These are phyloP conservation scores for Oceanodroma leucorhoa DNA, from an alignment of 2,797 vertebrate genomes.

Conservation along the genomic window DNA sequence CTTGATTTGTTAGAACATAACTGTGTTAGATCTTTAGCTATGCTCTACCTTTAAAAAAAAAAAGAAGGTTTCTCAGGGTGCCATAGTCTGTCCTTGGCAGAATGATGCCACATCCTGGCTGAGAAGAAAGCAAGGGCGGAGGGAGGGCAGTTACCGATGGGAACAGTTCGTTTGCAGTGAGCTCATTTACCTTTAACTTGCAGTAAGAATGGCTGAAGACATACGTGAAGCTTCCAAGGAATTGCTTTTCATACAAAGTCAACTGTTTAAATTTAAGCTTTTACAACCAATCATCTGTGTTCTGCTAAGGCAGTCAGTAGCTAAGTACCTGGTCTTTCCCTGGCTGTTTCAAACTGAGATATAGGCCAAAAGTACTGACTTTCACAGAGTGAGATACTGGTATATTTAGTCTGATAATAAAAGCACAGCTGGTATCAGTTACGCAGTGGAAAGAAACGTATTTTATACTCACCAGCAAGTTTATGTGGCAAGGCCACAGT, in stretches of 20 bases:
- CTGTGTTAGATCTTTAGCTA: background rate
- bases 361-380: background rate
- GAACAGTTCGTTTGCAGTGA: background rate
- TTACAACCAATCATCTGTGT: background rate
- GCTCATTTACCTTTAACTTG: background rate
- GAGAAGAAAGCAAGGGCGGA: accelerated
- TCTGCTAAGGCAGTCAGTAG: background rate
- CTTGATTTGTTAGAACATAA: background rate
- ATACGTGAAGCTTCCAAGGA: background rate
- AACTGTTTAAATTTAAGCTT: background rate
- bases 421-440: background rate
- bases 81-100: background rate
- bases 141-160: background rate
- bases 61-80: background rate
- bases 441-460: background rate
- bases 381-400: background rate
- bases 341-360: background rate
- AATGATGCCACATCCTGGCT: background rate
- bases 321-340: background rate
- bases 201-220: background rate
- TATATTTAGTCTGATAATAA: background rate
- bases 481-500: background rate
- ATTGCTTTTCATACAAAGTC: background rate
- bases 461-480: background rate
- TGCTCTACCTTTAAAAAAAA: background rate